Evolutionary conservation across 2,797 vertebrate species (phyloP).

Genomic region (Muraenolepis orangiensis): DNA sequence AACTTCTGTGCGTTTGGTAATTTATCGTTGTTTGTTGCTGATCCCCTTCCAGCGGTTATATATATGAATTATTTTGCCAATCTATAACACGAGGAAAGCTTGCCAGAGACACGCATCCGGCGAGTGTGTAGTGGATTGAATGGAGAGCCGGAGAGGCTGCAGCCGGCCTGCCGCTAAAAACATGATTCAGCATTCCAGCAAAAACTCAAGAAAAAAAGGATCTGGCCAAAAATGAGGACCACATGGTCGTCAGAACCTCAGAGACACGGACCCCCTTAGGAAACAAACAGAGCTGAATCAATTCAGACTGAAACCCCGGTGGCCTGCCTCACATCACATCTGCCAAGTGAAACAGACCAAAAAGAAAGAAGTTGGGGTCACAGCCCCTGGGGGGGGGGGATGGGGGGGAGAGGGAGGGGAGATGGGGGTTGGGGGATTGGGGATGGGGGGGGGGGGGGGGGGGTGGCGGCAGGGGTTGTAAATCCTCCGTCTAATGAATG

Average conservation of each 20-base stretch:
- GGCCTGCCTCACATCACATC: constrained; percentile 78
- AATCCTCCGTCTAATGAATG: constrained; percentile 74
- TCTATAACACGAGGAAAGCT: neutral
- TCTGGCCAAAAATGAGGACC: neutral
- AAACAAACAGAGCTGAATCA: constrained; percentile 43
- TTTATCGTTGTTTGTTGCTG: neutral
- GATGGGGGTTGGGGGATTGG: constrained; percentile 34
- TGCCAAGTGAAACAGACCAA: constrained; percentile 72
- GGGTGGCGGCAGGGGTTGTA: constrained; percentile 50
- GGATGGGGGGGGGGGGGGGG: constrained; percentile 26
- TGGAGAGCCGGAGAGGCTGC: constrained; percentile 1
- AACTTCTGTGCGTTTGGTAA: neutral
- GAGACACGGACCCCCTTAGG: constrained; percentile 34
- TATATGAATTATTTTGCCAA: neutral
- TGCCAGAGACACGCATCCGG: neutral
- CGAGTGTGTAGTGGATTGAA: neutral
- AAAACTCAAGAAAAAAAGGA: neutral
- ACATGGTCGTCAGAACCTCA: constrained; percentile 11
- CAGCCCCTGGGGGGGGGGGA: neutral
- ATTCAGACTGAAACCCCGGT: constrained; percentile 6
- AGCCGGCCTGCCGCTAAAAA: constrained; percentile 33
- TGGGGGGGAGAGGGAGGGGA: constrained; percentile 22
- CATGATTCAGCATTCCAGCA: neutral
- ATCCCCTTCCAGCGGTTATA: neutral
- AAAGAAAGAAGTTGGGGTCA: constrained; percentile 46